Conservation (phyloP, 2,888 invertebrate genomes). For the Timema cristinae region DNA sequence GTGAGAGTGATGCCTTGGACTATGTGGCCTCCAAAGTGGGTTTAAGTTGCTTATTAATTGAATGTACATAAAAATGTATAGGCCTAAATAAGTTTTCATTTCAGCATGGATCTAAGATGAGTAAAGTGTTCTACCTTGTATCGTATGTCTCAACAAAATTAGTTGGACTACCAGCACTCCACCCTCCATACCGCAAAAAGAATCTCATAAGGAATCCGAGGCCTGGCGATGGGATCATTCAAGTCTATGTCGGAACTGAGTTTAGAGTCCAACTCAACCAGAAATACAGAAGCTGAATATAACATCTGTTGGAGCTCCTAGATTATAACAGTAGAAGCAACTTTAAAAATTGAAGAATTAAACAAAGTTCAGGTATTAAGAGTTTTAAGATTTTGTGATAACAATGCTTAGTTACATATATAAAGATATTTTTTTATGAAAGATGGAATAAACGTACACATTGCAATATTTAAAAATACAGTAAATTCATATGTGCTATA, state of each 20-base stretch:
- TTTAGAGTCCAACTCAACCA: conserved; percentile 50
- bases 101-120: too few relatives aligned
- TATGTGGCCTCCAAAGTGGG: too few relatives aligned
- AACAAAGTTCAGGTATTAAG: conserved; percentile 62
- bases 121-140: conserved; percentile 31
- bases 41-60: too few relatives aligned
- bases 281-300: conserved; percentile 52
- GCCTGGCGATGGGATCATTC: conserved; percentile 50
- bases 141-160: conserved; percentile 53
- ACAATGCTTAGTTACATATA: background rate
- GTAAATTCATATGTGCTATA: background rate
- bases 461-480: background rate
- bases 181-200: conserved; percentile 51
- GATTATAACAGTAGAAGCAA: conserved; percentile 47
- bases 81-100: too few relatives aligned
- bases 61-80: too few relatives aligned
- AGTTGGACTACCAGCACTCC: conserved; percentile 74
- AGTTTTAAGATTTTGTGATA: conserved; percentile 49
- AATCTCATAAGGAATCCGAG: conserved; percentile 58
- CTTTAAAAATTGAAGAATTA: conserved; percentile 58
- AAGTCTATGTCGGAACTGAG: conserved; percentile 30
- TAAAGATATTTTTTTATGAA: background rate
- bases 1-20: too few relatives aligned
- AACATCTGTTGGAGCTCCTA: conserved; percentile 55
- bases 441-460: background rate